These are phyloP conservation scores for Tetanocera ferruginea DNA, from an alignment of 2,888 invertebrate species.

Conservation along the genomic window DNA sequence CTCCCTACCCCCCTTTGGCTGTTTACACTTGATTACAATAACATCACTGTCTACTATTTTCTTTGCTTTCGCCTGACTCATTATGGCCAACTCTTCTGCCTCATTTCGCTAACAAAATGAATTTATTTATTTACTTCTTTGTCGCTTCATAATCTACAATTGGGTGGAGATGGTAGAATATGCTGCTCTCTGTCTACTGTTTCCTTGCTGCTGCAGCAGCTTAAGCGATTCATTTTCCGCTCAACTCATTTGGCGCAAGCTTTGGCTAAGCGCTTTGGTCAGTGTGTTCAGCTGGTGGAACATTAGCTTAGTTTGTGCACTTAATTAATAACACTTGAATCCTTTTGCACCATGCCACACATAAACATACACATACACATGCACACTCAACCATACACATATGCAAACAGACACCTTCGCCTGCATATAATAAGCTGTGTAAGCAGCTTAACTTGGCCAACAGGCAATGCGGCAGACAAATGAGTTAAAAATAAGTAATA, in stretches of 20 bases:
- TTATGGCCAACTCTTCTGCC: no score
- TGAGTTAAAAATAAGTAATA: not conserved
- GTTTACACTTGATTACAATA: not conserved
- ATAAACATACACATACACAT: not conserved
- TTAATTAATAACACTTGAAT: conserved; percentile 48
- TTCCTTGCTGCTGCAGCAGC: not conserved
- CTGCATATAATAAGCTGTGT: not conserved
- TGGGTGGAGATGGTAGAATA: not conserved
- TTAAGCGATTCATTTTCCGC: conserved; percentile 18
- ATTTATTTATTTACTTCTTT: not conserved
- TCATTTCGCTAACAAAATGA: not conserved
- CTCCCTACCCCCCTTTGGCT: not conserved
- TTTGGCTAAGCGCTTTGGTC: not conserved
- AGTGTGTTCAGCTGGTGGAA: not conserved
- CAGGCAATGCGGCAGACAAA: not conserved
- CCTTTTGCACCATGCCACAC: conserved; percentile 35
- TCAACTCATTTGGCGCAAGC: conserved; percentile 9
- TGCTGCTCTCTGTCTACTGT: not conserved
- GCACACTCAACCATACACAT: not conserved
- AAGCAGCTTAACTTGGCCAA: conserved; percentile 26
- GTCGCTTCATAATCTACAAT: not conserved
- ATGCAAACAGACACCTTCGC: not conserved
- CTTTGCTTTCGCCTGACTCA: no score
- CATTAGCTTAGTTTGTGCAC: conserved; percentile 31
- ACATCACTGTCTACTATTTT: not conserved